phyloP scores from a whole-genome alignment of 2,888 invertebrate species.

The Dilophus febrilis region DNA sequence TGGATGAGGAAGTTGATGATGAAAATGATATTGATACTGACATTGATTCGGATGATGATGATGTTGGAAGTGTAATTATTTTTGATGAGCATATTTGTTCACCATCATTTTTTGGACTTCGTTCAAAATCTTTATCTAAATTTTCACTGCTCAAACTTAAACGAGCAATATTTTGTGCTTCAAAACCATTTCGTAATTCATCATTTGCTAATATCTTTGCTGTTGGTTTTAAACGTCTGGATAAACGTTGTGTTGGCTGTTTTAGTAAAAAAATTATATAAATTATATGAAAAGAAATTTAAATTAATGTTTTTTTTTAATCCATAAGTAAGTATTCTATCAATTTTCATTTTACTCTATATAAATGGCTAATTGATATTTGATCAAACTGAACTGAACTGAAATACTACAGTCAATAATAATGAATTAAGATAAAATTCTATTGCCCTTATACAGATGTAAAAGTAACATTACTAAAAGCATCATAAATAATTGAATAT shows the following conservation, averaged over 20 bases:
- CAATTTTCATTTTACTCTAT: no score
- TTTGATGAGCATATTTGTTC: background rate
- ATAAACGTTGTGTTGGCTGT: slow-evolving; percentile 26
- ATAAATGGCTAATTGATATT: no score
- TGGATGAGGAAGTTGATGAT: background rate
- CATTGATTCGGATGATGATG: background rate
- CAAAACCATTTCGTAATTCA: slow-evolving; percentile 39
- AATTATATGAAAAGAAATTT: no score
- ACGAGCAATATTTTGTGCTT: slow-evolving; percentile 38
- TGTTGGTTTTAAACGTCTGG: slow-evolving; percentile 46
- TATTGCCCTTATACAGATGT: no score
- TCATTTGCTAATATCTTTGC: slow-evolving; percentile 49
- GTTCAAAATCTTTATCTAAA: slow-evolving; percentile 5
- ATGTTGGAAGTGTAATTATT: background rate
- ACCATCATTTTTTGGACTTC: slow-evolving; percentile 1
- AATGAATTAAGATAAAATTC: no score
- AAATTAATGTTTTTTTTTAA: no score
- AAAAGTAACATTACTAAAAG: no score
- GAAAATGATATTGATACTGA: background rate
- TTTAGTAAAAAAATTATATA: background rate
- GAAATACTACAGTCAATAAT: no score
- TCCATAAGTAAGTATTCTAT: no score
- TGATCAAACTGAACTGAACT: no score
- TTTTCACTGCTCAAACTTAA: slow-evolving; percentile 26
- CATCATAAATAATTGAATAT: no score